phyloP scores from a whole-genome alignment of 2,888 invertebrate genomes.

The Timema podura region DNA sequence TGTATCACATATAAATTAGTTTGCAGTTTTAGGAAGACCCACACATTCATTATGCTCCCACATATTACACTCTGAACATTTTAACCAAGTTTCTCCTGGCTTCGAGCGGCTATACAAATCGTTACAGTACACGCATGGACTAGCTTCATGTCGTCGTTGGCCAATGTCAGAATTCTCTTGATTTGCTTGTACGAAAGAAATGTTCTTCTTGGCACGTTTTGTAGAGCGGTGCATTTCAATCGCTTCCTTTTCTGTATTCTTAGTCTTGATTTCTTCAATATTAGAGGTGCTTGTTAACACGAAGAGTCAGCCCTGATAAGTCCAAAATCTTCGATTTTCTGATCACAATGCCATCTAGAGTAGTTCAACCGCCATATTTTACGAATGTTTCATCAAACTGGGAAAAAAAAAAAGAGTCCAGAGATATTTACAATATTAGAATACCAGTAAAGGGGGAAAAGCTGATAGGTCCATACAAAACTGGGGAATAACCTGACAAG shows the following conservation, averaged over 20 bases:
- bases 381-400: too few relatives aligned
- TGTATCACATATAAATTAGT: constrained; percentile 3
- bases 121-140: neutral
- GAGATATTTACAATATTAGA: too few relatives aligned
- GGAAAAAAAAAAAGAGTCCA: too few relatives aligned
- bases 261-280: neutral
- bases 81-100: neutral
- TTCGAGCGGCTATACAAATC: constrained; percentile 8
- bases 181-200: neutral
- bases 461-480: too few relatives aligned
- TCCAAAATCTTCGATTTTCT: too few relatives aligned
- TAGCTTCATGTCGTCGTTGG: neutral
- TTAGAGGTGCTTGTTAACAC: neutral
- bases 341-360: too few relatives aligned
- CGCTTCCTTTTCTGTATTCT: neutral
- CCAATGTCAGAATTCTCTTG: neutral
- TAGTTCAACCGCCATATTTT: too few relatives aligned
- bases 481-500: too few relatives aligned
- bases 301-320: too few relatives aligned
- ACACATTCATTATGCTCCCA: neutral
- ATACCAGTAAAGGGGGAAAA: too few relatives aligned
- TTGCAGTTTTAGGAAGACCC: neutral
- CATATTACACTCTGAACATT: neutral
- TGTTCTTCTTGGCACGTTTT: constrained; percentile 5
- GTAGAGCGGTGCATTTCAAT: neutral